phyloP scores from a whole-genome alignment of 2,113 vertebrate genomes.

The Chauna torquata region DNA sequence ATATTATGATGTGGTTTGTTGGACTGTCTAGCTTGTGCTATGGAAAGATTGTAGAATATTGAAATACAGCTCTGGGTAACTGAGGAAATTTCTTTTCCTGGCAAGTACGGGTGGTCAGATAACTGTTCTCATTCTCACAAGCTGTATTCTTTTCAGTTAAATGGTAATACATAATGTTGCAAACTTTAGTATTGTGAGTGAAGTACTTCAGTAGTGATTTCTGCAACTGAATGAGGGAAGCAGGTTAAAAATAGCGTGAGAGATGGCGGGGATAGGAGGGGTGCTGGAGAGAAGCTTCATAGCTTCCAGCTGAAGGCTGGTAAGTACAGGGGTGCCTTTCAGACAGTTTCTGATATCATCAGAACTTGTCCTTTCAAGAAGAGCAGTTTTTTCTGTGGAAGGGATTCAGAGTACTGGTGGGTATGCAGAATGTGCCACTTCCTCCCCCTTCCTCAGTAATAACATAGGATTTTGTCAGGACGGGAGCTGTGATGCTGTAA shows the following conservation, averaged over 20 bases:
- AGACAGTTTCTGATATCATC: neutral
- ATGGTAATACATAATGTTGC: neutral
- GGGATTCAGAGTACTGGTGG: neutral
- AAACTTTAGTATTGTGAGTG: neutral
- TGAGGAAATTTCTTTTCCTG: neutral
- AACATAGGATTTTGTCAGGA: neutral
- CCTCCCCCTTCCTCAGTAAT: neutral
- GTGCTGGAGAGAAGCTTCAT: neutral
- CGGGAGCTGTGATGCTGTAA: neutral
- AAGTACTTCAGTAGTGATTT: neutral
- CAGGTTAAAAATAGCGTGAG: neutral
- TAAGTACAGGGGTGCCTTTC: neutral
- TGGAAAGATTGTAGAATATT: neutral
- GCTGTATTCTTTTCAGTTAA: neutral
- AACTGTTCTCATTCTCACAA: neutral
- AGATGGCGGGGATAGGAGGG: neutral
- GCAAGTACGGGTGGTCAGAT: accelerated
- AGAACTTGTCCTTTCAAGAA: neutral
- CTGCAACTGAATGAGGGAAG: neutral
- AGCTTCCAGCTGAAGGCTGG: neutral
- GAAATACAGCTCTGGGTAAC: neutral
- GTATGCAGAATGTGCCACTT: accelerated
- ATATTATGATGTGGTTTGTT: neutral
- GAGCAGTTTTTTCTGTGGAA: neutral
- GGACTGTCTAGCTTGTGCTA: neutral